Base-by-base conservation (phyloP, 2,888 invertebrate genomes). In the Erpobdella octoculata region DNA sequence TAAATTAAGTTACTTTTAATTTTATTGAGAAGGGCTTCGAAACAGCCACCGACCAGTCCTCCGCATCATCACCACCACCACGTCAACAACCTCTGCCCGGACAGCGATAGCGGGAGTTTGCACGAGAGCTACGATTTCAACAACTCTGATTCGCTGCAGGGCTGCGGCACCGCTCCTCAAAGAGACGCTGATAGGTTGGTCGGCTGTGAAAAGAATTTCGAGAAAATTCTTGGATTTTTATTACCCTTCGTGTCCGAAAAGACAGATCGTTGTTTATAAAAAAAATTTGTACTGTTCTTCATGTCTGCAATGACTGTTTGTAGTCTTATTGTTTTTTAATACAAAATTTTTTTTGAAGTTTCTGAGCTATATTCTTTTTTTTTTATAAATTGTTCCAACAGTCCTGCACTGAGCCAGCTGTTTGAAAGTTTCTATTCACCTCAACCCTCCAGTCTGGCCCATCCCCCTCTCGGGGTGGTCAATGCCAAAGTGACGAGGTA, bases 61-160 rank as follows among this genome's bases (percentile, higher is more conserved):
- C 3, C 77, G 84, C 58, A 80, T 82, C 3, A 78, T 84, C 18
- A 77, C 84, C 38, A 69, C 31, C 65, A 65, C 21, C 36, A 65
- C 38, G 38, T 59, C 70, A 36, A 66, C 37, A 71, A 70, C 46
- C 73, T 73, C 66, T 81, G 81, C 0, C 81, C 81, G 25, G 82
- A 82, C 53, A 81, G 81, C 70, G 82, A 83, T 76, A 81, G 81
- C 66, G 81, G 81, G 35, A 80, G 80, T 73, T 80, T 78, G 73
- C 84, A 83, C 35, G 83, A 84, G 77, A 82, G 81, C 75, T 83
- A 82, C 73, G 83, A 83, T 76, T 79, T 83, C 41, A 82, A 81
- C 0, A 82, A 83, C 21, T 83, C 82, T 73, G 84, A 82, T 33
- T n/a, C n/a, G n/a, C 82, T 83, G 72, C 78, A 76, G 31, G 74